These are phyloP conservation scores for Tetranychus cinnabarinus DNA, from an alignment of 1,140 invertebrate genomes.

Conservation along the genomic window DNA sequence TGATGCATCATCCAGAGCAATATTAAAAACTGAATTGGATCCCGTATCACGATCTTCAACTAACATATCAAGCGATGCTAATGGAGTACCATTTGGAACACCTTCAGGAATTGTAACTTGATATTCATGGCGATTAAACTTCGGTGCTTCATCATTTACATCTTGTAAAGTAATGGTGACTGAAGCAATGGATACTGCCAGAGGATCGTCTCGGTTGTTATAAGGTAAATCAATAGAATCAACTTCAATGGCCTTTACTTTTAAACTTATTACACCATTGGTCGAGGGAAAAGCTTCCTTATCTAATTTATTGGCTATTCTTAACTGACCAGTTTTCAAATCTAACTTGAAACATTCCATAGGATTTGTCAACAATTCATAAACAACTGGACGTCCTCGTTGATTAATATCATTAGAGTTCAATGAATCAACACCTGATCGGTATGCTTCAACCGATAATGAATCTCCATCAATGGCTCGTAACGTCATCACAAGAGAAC, in stretches of 20 bases:
- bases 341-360: slow-evolving; percentile 62
- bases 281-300: slow-evolving; percentile 50
- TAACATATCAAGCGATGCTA: slow-evolving; percentile 57
- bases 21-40: slow-evolving; percentile 14
- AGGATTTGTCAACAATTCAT: slow-evolving; percentile 34
- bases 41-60: slow-evolving; percentile 55
- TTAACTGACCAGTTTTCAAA: slow-evolving; percentile 44
- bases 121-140: slow-evolving; percentile 30
- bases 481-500: slow-evolving; percentile 49
- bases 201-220: slow-evolving; percentile 17
- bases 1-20: slow-evolving; percentile 44
- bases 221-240: slow-evolving; percentile 32
- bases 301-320: slow-evolving; percentile 55
- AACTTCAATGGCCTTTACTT: slow-evolving; percentile 15
- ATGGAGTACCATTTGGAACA: slow-evolving; percentile 46
- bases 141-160: slow-evolving; percentile 76
- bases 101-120: slow-evolving; percentile 54
- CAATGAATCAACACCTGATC: background rate
- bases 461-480: slow-evolving; percentile 54
- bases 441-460: background rate
- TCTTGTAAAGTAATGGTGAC: slow-evolving; percentile 64
- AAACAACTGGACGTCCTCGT: background rate
- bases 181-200: slow-evolving; percentile 10
- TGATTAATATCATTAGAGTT: background rate
- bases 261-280: slow-evolving; percentile 45